phyloP scores from a whole-genome alignment of 2,797 vertebrate genomes.

The Halcyon chelicuti region DNA sequence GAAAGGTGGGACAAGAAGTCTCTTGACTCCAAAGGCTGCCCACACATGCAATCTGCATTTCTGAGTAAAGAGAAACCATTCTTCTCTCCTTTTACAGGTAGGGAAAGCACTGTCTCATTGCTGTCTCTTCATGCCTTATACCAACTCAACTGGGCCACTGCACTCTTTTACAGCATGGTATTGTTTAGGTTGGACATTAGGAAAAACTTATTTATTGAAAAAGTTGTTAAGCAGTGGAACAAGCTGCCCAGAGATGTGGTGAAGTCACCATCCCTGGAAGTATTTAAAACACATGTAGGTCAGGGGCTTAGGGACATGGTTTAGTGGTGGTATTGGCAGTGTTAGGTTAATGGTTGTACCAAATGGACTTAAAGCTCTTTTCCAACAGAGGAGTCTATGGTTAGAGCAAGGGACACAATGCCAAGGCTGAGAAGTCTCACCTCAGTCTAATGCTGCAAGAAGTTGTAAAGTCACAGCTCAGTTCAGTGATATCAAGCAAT shows the following conservation, averaged over 20 bases:
- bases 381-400: not conserved
- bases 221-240: not conserved
- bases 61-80: not conserved
- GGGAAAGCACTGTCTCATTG: not conserved
- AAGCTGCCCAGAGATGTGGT: not conserved
- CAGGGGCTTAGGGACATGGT: not conserved
- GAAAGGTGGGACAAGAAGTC: not conserved
- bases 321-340: not conserved
- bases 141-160: not conserved
- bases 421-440: not conserved
- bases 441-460: not conserved
- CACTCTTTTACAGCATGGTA: not conserved
- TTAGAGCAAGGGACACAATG: not conserved
- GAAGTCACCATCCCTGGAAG: not conserved
- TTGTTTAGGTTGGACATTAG: not conserved
- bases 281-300: not conserved
- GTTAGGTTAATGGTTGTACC: not conserved
- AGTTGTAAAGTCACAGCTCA: not conserved
- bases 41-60: not conserved
- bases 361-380: not conserved
- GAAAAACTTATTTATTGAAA: not conserved
- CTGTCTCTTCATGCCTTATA: not conserved
- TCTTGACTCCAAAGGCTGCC: not conserved
- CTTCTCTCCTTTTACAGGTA: not conserved
- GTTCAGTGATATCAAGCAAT: not conserved